A percentile compares a stretch with the other conserved stretches of the same genome.
These are phyloP conservation scores for Cydia pomonella DNA, from an alignment of 1,140 invertebrate genomes.

Conservation along the genomic window DNA sequence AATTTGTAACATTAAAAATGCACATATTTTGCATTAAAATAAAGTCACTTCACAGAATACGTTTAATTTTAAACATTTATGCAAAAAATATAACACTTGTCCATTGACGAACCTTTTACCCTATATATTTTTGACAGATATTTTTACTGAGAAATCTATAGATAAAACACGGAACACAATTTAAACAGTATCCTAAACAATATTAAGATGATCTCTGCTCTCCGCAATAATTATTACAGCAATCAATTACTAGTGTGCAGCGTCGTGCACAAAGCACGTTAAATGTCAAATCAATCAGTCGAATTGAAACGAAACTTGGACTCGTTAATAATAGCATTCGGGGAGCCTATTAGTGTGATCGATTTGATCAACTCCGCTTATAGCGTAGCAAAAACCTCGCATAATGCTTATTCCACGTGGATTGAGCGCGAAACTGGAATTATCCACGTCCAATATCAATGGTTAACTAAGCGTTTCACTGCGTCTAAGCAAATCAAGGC, in stretches of 20 bases:
- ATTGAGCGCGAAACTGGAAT: slow-evolving; percentile 12
- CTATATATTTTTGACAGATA: too few species aligned
- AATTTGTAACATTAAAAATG: background rate
- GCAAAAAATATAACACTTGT: too few species aligned
- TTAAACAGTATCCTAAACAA: too few species aligned
- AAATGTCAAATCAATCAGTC: slow-evolving; percentile 16
- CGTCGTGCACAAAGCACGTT: slow-evolving; percentile 2
- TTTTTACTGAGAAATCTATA: too few species aligned
- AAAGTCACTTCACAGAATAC: too few species aligned
- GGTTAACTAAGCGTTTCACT: slow-evolving; percentile 17
- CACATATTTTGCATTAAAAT: too few species aligned
- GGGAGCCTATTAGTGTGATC: slow-evolving; percentile 9
- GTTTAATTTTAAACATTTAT: too few species aligned
- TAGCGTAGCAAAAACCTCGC: slow-evolving; percentile 20
- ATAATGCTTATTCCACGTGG: slow-evolving; percentile 2
- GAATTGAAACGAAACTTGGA: slow-evolving; percentile 1
- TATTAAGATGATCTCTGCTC: too few species aligned
- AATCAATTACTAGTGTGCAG: slow-evolving; percentile 2
- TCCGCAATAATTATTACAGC: background rate
- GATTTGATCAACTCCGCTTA: background rate
- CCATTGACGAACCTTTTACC: too few species aligned
- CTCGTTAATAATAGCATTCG: background rate
- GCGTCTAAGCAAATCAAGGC: slow-evolving; percentile 32
- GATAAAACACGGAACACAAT: too few species aligned
- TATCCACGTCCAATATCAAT: slow-evolving; percentile 25